phyloP scores from a whole-genome alignment of 2,888 invertebrate genomes.

The Noctua fimbriata region DNA sequence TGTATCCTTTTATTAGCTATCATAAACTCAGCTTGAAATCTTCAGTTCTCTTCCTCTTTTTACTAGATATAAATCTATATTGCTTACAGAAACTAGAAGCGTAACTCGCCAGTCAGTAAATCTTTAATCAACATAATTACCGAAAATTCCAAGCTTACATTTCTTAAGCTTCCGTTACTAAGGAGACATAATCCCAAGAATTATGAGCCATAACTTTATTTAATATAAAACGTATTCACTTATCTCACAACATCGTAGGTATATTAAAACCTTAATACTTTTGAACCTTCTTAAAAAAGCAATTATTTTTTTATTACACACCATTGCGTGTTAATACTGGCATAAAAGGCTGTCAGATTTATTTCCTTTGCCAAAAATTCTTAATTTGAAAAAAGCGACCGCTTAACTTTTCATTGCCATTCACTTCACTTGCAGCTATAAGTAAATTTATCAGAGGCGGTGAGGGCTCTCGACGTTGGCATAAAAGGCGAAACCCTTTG shows the following conservation, averaged over 20 bases:
- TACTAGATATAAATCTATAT: neutral
- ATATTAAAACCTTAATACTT: constrained; percentile 63
- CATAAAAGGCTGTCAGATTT: constrained; percentile 55
- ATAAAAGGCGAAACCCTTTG: constrained; percentile 78
- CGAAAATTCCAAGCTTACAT: constrained; percentile 36
- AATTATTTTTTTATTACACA: constrained; percentile 63
- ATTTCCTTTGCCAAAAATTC: constrained; percentile 50
- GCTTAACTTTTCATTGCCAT: constrained; percentile 70
- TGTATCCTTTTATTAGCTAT: neutral
- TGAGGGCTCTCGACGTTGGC: constrained; percentile 60
- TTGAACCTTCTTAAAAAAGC: constrained; percentile 50
- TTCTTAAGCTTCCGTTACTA: constrained; percentile 50
- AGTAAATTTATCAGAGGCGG: constrained; percentile 78
- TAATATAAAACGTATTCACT: constrained; percentile 66
- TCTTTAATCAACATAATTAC: constrained; percentile 35
- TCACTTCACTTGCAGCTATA: constrained; percentile 75
- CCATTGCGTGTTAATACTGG: constrained; percentile 57
- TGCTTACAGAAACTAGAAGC: neutral
- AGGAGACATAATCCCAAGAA: constrained; percentile 52
- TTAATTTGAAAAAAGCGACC: constrained; percentile 50
- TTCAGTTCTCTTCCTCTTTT: neutral
- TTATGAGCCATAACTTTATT: constrained; percentile 66
- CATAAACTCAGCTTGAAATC: neutral
- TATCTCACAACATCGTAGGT: constrained; percentile 52
- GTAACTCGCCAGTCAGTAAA: neutral